Base-by-base conservation (phyloP, 2,888 invertebrate species). In the Omphaloscelis lunosa region DNA sequence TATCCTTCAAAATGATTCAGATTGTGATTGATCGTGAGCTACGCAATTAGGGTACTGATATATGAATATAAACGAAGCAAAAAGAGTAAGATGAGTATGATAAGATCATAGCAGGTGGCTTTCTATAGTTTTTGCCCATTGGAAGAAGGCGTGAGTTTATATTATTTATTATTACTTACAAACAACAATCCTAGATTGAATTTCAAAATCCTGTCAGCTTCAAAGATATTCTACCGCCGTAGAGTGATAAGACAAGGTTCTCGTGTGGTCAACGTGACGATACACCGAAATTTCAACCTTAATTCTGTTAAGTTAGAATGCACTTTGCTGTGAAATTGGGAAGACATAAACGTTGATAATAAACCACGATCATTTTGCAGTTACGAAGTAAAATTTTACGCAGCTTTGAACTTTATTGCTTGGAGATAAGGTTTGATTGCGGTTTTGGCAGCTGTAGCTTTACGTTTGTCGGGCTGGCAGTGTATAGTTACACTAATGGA, bases 401-500 rank as follows among this genome's bases (percentile, higher is more conserved):
- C 58, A 27, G 73, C 6, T 73, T 72, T 82, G 41, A 41, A n/a
- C 61, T 59, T 20, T 74, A 76, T 39, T 0, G 0, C 0, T 0
- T 72, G n/a, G 48, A 0, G 39, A 72, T 87, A 80, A 8, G 53
- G 48, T 56, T n/a, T 1, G 39, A n/a, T 56, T 58, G 34, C 0
- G 12, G 20, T 56, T 72, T 78, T 41, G 1, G 17, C 34, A n/a
- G 9, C 1, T 72, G 17, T 0, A 63, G 0, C 27, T 51, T 53
- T 62, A 53, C 8, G 58, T 51, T 68, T 69, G 74, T 23, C 2
- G 23, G 9, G 23, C n/a, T 78, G 53, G 58, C 72, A 79, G 86
- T 83, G 63, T 86, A 75, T 82, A 78, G 88, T 87, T 83, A 80
- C 88, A 69, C 77, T 88, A 88, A 88, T 88, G 88, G 86, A 82